phyloP scores from a whole-genome alignment of 2,888 invertebrate genomes.

The Drosophila yooni region DNA sequence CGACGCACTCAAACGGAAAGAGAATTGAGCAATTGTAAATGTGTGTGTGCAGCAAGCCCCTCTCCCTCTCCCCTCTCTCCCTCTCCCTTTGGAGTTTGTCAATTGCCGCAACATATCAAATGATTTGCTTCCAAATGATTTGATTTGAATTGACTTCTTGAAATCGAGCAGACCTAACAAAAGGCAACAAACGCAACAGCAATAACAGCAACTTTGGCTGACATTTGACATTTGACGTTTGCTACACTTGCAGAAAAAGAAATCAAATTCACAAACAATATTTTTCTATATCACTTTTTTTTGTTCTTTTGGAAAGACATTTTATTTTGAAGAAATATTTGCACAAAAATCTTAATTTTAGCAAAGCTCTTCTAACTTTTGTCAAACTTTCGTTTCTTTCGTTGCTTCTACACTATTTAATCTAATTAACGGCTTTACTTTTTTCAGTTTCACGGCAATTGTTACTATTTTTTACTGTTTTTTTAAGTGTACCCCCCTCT shows the following conservation, averaged over 20 bases:
- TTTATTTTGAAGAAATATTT: background rate
- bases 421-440: background rate
- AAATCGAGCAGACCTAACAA: conserved; percentile 58
- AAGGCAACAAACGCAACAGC: conserved; percentile 24
- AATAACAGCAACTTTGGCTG: conserved; percentile 26
- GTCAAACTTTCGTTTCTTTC: background rate
- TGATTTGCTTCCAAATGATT: conserved; percentile 84
- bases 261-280: background rate
- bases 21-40: conserved; percentile 81
- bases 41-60: conserved; percentile 47
- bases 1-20: conserved; percentile 81
- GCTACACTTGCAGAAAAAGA: conserved; percentile 7
- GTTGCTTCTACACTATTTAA: background rate
- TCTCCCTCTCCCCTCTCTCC: background rate
- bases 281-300: background rate
- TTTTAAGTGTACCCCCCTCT: background rate
- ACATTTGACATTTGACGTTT: conserved; percentile 30
- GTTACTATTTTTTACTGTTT: background rate
- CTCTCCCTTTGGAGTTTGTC: conserved; percentile 62
- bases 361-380: background rate
- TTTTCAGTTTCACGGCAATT: background rate
- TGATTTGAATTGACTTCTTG: conserved; percentile 83
- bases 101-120: conserved; percentile 81
- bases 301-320: background rate
- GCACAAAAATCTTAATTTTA: background rate